phyloP scores from a whole-genome alignment of 2,797 vertebrate genomes.

The Darevskia mixta region DNA sequence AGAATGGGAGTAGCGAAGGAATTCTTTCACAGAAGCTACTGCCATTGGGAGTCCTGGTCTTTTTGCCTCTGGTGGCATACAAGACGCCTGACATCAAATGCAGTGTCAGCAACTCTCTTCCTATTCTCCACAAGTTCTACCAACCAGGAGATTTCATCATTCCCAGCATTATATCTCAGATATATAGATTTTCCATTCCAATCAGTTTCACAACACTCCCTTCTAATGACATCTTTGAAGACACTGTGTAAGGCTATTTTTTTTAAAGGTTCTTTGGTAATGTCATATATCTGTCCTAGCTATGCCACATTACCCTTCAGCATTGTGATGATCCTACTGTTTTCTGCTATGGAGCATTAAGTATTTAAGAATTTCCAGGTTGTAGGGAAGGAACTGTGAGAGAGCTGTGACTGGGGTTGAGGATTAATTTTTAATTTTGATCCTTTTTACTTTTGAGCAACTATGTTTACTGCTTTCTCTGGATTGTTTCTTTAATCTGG shows the following conservation, averaged over 20 bases:
- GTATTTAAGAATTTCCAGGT: too few species aligned
- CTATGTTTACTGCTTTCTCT: too few species aligned
- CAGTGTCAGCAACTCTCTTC: not conserved
- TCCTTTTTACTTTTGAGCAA: too few species aligned
- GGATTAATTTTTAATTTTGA: too few species aligned
- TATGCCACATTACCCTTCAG: too few species aligned
- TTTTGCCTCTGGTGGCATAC: not conserved
- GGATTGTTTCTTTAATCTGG: too few species aligned
- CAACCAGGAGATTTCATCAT: not conserved
- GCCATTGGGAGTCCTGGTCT: too few species aligned
- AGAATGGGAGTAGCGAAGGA: not conserved
- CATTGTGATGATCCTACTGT: too few species aligned
- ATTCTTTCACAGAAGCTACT: not conserved
- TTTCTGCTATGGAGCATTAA: too few species aligned
- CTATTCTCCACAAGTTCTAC: not conserved
- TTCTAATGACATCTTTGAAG: not conserved
- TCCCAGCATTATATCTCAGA: not conserved
- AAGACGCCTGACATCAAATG: not conserved
- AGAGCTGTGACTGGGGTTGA: too few species aligned
- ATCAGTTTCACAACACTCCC: not conserved
- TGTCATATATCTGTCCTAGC: not conserved
- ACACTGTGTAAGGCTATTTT: not conserved
- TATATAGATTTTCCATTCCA: not conserved
- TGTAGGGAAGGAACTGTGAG: too few species aligned
- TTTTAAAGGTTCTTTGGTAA: not conserved